A percentile compares a stretch with the other conserved stretches of the same genome.
Evolutionary conservation across 92 coral and sea anemone species (phyloP).

Genomic region (Actinostola sp.): DNA sequence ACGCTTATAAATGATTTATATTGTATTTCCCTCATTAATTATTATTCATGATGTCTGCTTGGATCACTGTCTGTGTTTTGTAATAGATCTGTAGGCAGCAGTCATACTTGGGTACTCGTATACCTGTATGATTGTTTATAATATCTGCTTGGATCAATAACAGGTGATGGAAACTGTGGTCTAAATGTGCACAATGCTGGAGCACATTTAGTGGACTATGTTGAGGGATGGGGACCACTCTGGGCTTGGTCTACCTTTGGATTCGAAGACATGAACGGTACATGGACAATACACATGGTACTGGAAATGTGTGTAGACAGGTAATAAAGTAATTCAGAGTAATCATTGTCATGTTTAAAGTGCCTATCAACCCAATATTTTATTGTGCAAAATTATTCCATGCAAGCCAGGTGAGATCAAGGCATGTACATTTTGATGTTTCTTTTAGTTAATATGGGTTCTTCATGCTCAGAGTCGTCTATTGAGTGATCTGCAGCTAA

Average conservation of each 20-base stretch:
- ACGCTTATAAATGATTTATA: no score
- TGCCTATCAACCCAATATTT: no score
- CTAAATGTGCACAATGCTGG: slow-evolving; percentile 69
- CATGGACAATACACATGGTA: slow-evolving; percentile 56
- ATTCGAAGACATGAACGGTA: no score
- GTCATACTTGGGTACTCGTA: no score
- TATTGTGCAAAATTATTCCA: background rate
- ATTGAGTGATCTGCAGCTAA: slow-evolving; percentile 22
- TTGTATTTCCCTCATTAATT: no score
- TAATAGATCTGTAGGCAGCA: no score
- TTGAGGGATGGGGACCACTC: slow-evolving; percentile 64
- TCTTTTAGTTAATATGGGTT: slow-evolving; percentile 47
- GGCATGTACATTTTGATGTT: background rate
- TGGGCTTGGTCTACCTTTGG: slow-evolving; percentile 75
- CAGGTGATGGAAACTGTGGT: slow-evolving; percentile 64
- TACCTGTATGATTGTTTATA: no score
- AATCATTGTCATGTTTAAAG: no score
- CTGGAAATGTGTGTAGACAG: slow-evolving; percentile 66
- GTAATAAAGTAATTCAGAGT: slow-evolving; percentile 3
- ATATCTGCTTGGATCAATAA: no score
- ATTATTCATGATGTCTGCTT: no score
- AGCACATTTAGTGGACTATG: slow-evolving; percentile 59
- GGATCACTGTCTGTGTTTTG: no score
- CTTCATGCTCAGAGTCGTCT: slow-evolving; percentile 59
- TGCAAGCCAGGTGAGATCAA: background rate